A percentile compares a stretch with the other conserved stretches of the same genome.
phyloP scores from a whole-genome alignment of 2,888 invertebrate genomes.

The Drosophila lacicola region DNA sequence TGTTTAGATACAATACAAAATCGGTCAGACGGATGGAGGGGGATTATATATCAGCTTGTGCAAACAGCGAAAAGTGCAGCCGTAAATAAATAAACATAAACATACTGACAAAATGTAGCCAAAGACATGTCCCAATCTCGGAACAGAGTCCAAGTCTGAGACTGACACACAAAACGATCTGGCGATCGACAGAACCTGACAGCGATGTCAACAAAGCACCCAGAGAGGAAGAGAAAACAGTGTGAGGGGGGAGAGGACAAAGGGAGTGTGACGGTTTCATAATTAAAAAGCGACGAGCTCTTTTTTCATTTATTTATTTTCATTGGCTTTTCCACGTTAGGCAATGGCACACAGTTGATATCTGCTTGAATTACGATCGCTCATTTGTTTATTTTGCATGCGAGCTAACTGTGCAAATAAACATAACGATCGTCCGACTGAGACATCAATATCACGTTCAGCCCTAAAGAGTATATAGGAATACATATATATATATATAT shows the following conservation, averaged over 20 bases:
- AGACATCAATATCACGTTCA: slow-evolving; percentile 26
- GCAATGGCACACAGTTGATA: slow-evolving; percentile 55
- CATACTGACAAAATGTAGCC: slow-evolving; percentile 44
- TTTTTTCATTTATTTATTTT: slow-evolving; percentile 51
- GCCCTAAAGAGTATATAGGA: neutral
- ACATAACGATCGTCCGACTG: slow-evolving; percentile 40
- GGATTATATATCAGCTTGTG: slow-evolving; percentile 12
- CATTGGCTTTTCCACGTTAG: slow-evolving; percentile 47
- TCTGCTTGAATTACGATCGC: slow-evolving; percentile 47
- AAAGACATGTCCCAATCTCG: slow-evolving; percentile 64
- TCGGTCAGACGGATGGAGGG: slow-evolving; percentile 12
- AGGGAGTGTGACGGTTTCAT: slow-evolving; percentile 44
- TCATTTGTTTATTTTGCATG: slow-evolving; percentile 53
- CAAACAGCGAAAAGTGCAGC: slow-evolving; percentile 37
- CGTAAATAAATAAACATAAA: slow-evolving; percentile 49
- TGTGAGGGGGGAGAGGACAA: neutral
- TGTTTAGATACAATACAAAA: slow-evolving; percentile 27
- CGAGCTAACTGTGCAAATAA: slow-evolving; percentile 54
- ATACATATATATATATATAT: neutral
- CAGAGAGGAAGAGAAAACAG: slow-evolving; percentile 2
- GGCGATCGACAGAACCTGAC: slow-evolving; percentile 52
- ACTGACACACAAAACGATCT: slow-evolving; percentile 65
- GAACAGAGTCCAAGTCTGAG: slow-evolving; percentile 35
- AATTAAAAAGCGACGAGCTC: slow-evolving; percentile 59
- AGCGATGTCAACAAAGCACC: slow-evolving; percentile 46